phyloP scores from a whole-genome alignment of 2,888 invertebrate species.

The Philonicus albiceps region DNA sequence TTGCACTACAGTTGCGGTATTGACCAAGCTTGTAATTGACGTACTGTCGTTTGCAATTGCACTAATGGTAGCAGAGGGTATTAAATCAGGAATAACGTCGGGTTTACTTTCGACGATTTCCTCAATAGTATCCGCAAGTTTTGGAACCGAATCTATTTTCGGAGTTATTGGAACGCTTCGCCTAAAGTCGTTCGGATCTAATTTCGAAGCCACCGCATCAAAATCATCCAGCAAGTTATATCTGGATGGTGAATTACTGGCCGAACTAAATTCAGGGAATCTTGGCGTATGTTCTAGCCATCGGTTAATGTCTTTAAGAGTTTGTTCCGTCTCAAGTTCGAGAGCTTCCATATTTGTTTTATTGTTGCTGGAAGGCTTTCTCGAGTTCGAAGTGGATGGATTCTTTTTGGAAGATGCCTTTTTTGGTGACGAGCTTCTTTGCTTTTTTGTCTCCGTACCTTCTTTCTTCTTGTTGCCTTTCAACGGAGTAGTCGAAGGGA shows the following conservation, averaged over 20 bases:
- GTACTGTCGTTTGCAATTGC: conserved; percentile 49
- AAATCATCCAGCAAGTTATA: conserved; percentile 72
- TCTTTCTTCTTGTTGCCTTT: conserved; percentile 52
- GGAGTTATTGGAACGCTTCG: conserved; percentile 63
- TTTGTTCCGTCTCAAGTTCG: conserved; percentile 73
- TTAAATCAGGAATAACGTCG: conserved; percentile 52
- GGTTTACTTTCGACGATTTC: conserved; percentile 61
- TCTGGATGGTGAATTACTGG: conserved; percentile 78
- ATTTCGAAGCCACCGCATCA: conserved; percentile 63
- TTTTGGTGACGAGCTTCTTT: conserved; percentile 45
- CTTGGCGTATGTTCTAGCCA: conserved; percentile 88
- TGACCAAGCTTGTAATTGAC: conserved; percentile 45
- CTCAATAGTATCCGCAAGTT: conserved; percentile 65
- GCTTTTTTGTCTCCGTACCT: conserved; percentile 48
- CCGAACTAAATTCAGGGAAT: conserved; percentile 77
- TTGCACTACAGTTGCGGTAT: conserved; percentile 41
- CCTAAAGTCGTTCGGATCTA: conserved; percentile 63
- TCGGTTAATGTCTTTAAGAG: conserved; percentile 83
- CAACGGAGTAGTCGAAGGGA: conserved; percentile 55
- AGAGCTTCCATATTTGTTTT: conserved; percentile 68
- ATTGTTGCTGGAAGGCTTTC: neutral
- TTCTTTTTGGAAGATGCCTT: conserved; percentile 33
- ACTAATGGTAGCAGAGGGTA: conserved; percentile 48
- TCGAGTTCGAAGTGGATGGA: conserved; percentile 51
- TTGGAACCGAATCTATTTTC: conserved; percentile 62